These are phyloP conservation scores for Lepidotrigona ventralis DNA, from an alignment of 1,140 invertebrate genomes.

Conservation along the genomic window DNA sequence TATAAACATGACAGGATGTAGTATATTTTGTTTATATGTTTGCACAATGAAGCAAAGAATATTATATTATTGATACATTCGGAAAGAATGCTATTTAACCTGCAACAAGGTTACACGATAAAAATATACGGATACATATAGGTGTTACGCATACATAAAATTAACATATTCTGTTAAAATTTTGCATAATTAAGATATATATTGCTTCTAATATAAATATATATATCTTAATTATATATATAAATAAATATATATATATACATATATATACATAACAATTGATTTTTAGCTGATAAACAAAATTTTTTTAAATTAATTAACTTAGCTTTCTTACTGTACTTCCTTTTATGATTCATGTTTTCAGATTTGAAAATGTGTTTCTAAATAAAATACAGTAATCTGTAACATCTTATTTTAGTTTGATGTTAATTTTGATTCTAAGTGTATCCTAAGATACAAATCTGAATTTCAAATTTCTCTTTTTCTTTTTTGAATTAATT, in stretches of 20 bases:
- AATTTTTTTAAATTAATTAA: constrained; percentile 26
- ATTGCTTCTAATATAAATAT: constrained; percentile 40
- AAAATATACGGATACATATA: constrained; percentile 63
- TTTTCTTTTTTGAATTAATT: not conserved
- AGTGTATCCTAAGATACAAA: not conserved
- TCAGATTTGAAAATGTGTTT: constrained; percentile 38
- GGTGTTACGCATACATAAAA: constrained; percentile 64
- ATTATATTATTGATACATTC: constrained; percentile 65
- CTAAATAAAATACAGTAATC: constrained; percentile 28
- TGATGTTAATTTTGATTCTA: not conserved
- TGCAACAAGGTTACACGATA: constrained; percentile 65
- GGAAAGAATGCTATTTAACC: constrained; percentile 69
- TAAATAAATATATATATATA: constrained; percentile 21
- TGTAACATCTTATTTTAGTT: constrained; percentile 13
- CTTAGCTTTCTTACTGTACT: constrained; percentile 30
- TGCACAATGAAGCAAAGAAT: constrained; percentile 70
- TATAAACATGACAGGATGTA: constrained; percentile 79
- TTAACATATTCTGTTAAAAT: constrained; percentile 52
- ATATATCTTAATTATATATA: constrained; percentile 52
- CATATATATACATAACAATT: constrained; percentile 9
- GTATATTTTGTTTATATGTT: constrained; percentile 78
- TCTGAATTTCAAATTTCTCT: not conserved
- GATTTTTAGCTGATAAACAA: constrained; percentile 33
- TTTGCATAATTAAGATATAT: constrained; percentile 48
- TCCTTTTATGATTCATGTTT: constrained; percentile 33